Conservation (phyloP, 2,888 invertebrate genomes). For the Acanthosepion lycidas region DNA sequence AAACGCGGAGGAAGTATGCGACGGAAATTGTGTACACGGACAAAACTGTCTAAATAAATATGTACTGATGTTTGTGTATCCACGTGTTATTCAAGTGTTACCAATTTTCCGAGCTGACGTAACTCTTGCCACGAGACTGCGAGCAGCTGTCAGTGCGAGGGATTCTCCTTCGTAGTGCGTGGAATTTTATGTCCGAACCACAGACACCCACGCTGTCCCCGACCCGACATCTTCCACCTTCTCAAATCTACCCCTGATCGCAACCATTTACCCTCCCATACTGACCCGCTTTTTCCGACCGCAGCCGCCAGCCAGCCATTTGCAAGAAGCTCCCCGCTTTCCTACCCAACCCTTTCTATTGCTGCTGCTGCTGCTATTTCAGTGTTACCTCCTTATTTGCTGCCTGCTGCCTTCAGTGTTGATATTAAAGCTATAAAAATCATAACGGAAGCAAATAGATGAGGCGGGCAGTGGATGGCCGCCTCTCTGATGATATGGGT, state of each 20-base stretch:
- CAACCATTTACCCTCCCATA: neutral
- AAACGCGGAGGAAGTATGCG: neutral
- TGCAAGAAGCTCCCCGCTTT: neutral
- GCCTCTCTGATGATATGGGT: neutral
- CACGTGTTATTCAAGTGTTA: neutral
- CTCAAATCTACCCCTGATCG: neutral
- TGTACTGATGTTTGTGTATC: constrained; percentile 14
- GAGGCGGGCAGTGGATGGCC: neutral
- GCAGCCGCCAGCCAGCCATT: constrained; percentile 2
- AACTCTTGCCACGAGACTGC: constrained; percentile 13
- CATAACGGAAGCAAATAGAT: neutral
- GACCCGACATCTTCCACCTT: neutral
- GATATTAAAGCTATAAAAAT: neutral
- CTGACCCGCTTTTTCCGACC: constrained; percentile 7
- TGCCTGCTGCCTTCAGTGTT: too few species aligned
- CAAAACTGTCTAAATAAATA: neutral
- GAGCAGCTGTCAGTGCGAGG: neutral
- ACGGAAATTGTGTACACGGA: neutral
- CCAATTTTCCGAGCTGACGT: neutral
- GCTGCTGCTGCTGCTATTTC: neutral
- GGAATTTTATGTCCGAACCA: neutral
- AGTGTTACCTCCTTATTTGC: neutral
- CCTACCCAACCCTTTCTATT: neutral
- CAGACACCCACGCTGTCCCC: neutral
- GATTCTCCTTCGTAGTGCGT: neutral